Base-by-base conservation (phyloP, 2,113 vertebrate genomes). In the Hippocampus mohnikei region DNA sequence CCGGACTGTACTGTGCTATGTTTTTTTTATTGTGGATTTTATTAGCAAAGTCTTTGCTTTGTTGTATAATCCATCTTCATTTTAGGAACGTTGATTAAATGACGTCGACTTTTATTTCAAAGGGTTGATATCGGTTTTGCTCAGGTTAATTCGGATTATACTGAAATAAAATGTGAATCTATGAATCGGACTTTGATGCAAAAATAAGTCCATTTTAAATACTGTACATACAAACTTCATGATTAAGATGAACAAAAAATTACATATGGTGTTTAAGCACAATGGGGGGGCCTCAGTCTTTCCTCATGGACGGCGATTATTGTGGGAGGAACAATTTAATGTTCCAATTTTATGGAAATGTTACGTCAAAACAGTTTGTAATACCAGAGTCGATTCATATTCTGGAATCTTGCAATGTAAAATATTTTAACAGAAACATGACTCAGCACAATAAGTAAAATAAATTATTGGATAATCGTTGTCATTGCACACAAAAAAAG, bases 21-120 rank as follows among this genome's bases (percentile, higher is more conserved):
- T 21, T n/a, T 65, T 12, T 21, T n/a, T 65, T 33, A 60, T 67
- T 52, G 13, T 37, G 48, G 61, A 65, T 64, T 44, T 44, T 65
- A 13, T 65, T 25, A 27, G 4, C 42, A 13, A 12, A 13, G 27
- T 59, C 27, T 29, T n/a, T 3, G n/a, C 21, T 21, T 60, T 60
- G 58, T 18, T 20, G 2, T 33, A 8, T 1, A 7, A 60, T 60
- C 15, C 33, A 60, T 20, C 27, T 33, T 29, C 7, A 29, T 58
- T 58, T 58, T 58, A 16, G 56, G 12, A 58, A 18, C 9, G 9
- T 55, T 55, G 3, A 10, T 10, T 55, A 11, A 55, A 55, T 10
- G 27, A 60, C 3, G 13, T 46, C 3, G 41, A 65, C 18, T 25
- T 46, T 16, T 18, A 46, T 25, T 65, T 42, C 8, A 12, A 13